These are phyloP conservation scores for Akabosia matsudoensis DNA, from an alignment of 1,140 invertebrate genomes.

Conservation along the genomic window DNA sequence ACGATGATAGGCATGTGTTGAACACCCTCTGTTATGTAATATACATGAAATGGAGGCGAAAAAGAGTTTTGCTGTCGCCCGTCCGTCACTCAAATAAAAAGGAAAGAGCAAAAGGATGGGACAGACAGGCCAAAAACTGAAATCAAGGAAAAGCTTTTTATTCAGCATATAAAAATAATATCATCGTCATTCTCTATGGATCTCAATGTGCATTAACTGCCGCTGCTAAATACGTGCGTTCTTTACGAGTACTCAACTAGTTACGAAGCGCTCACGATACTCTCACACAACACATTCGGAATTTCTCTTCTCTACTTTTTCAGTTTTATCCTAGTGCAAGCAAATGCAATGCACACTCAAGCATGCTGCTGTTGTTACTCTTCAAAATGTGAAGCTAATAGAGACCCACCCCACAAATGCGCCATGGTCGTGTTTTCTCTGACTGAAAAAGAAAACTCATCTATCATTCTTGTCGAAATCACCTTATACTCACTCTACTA, in stretches of 20 bases:
- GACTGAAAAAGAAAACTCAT: constrained; percentile 46
- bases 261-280: no score
- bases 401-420: constrained; percentile 44
- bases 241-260: no score
- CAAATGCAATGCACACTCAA: constrained; percentile 1
- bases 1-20: constrained; percentile 15
- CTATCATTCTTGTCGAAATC: constrained; percentile 48
- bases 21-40: neutral
- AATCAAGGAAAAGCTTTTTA: constrained; percentile 2
- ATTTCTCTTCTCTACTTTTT: neutral
- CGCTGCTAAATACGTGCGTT: neutral
- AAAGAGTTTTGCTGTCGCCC: constrained; percentile 1
- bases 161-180: neutral
- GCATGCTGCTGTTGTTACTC: neutral
- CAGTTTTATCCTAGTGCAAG: constrained; percentile 7
- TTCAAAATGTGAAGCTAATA: constrained; percentile 42
- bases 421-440: constrained; percentile 47
- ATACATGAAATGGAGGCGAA: neutral
- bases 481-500: constrained; percentile 36
- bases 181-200: neutral
- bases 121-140: neutral
- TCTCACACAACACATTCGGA: neutral
- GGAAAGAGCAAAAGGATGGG: neutral
- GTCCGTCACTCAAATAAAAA: constrained; percentile 23
- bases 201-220: neutral